phyloP scores from a whole-genome alignment of 2,113 vertebrate species.

The Scartelaos histophorus region DNA sequence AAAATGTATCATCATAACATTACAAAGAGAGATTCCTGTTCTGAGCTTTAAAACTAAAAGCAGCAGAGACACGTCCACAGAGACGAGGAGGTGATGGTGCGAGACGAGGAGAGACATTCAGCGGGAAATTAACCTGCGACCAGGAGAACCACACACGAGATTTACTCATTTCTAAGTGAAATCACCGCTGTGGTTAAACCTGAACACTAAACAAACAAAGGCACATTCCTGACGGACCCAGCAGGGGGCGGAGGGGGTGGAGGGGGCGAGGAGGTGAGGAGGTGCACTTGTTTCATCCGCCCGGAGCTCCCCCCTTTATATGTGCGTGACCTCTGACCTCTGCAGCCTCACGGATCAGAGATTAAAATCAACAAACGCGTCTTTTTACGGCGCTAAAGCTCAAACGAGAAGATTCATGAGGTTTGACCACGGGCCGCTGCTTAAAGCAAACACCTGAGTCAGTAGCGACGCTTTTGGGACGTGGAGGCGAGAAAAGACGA shows the following conservation, averaged over 20 bases:
- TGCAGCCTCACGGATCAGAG: constrained; percentile 36
- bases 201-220: constrained; percentile 29
- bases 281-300: constrained; percentile 43
- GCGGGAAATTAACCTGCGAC: no score
- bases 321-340: constrained; percentile 31
- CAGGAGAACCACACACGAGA: no score
- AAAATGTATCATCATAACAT: no score
- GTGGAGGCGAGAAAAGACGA: constrained; percentile 32
- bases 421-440: constrained; percentile 46
- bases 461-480: constrained; percentile 50
- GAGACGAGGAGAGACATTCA: no score
- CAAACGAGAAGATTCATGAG: constrained; percentile 22
- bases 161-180: no score
- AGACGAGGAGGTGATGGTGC: no score
- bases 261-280: neutral
- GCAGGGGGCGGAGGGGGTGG: neutral
- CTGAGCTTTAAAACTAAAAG: no score
- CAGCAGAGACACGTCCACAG: no score
- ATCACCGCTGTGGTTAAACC: constrained; percentile 10
- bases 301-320: neutral
- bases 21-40: no score
- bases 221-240: constrained; percentile 53
- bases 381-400: constrained; percentile 21
- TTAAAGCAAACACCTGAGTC: constrained; percentile 54
- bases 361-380: constrained; percentile 49